Evolutionary conservation across 2,888 invertebrate species (phyloP), one percentile per base, ranked within the genome.

Genomic region (Neoitamus cyanurus): DNA sequence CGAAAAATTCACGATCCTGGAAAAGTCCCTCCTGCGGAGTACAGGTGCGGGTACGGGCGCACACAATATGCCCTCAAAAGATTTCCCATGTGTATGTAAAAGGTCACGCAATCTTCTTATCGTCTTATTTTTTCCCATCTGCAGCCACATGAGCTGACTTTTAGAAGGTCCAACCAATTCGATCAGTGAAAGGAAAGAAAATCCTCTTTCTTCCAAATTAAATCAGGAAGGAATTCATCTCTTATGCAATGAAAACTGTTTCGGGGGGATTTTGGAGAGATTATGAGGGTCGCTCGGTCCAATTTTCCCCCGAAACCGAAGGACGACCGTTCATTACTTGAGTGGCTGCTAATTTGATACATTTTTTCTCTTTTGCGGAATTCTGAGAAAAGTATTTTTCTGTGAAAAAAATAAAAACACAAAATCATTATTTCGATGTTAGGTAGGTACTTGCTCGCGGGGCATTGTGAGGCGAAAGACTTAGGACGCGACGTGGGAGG

Each of bases 21-120:
- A 58, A 20, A 5, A 58, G 3, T 20, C 20, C 7, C 48, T 20
- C 3, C 20, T 34, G 34, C 7, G 42, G 3, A 42, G 13, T 4
- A 7, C n/a, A 15, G 7, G 13, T 11, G 2, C 7, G 3, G 37
- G 37, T 37, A 37, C 13, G 13, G 37, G 7, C 5, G 7, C 48
- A 15, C 15, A 9, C 25, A 58, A 20, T 58, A 58, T 58, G 20
- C 58, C 15, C 20, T 20, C 25, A 2, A 11, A 58, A 58, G 58
- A 58, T 58, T 58, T 58, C 58, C 58, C 58, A 58, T 58, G 58
- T 58, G 58, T 25, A 25, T 25, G 58, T 15, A 58, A 58, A 58
- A 58, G 58, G 58, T 58, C 58, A 58, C 58, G 58, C 58, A 58
- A 58, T 58, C 58, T 58, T 58, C 58, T 58, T 58, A 58, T 58